Base-by-base conservation (phyloP, 2,888 invertebrate genomes). In the Agrotis exclamationis region DNA sequence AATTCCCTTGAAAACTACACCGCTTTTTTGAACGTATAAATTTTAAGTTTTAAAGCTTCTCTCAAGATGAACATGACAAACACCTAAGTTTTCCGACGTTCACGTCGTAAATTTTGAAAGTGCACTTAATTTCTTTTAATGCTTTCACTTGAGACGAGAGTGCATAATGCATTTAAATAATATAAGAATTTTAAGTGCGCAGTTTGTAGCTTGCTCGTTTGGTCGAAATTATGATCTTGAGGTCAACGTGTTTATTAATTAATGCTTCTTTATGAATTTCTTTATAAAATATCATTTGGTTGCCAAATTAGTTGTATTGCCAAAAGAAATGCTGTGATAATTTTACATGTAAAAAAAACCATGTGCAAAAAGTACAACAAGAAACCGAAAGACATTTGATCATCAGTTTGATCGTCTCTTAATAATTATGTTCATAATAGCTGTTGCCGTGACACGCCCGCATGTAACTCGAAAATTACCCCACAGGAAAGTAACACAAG, bases 1-100 rank as follows among this genome's bases (percentile, higher is more conserved):
- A 81, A 78, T 68, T 78, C 78, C 70, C 63, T 64, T 57, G 56
- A 66, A 39, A 69, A 66, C 62, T 79, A 70, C 68, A 79, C 24
- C 48, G 60, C 51, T 67, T 86, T 78, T 79, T 79, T 68, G 45
- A 84, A 76, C 66, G 57, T 48, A 86, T 82, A 84, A 74, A 79
- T 79, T 79, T 77, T 47, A 83, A 81, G 62, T 81, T 79, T 64
- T 68, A 56, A 70, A 63, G 47, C 59, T 71, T 75, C 59, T 54
- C 62, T 75, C 63, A 70, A 69, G 73, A 72, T 68, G 74, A 72
- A 77, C 72, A 77, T 77, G 86, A 79, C 73, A 79, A 73, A 85
- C 74, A 85, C 63, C 72, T 80, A 67, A 73, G 70, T 77, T 75
- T 74, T 63, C 66, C 74, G 62, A 63, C 63, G 53, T 72, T 58